Base-by-base conservation (phyloP, 2,888 invertebrate genomes). In the Tenthredo notha region DNA sequence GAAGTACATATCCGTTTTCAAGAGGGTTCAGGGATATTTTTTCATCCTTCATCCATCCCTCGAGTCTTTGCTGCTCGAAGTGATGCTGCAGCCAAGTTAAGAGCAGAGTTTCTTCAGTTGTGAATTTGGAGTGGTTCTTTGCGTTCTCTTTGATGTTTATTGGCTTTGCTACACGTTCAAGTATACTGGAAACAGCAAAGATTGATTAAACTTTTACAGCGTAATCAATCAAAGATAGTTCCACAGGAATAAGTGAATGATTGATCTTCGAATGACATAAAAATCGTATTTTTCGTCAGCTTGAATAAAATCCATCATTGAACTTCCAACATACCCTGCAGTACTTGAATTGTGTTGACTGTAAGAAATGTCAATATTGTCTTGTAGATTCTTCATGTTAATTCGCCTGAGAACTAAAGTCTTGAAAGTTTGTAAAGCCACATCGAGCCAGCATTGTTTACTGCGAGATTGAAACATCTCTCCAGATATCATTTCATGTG, bases 351-450 rank as follows among this genome's bases (percentile, higher is more conserved):
- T 21, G 0, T 15, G 2, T 78, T 15, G 54, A 58, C n/a, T 61
- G 18, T 10, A 21, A 25, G 29, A 21, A 77, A 50, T 29, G 75
- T 29, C n/a, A 6, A 40, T 29, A 29, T 29, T 50, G 9, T 21
- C 12, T 61, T 9, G 61, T 12, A 84, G 21, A 18, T 47, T 80
- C 6, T 77, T 75, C 0, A 70, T 50, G 5, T 80, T 85, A 15
- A 90, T 72, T 33, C 94, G 93, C 18, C 94, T 94, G 89, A 95
- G 92, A 7, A 95, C 92, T 72, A 95, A 94, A 33, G 94, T 94
- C 92, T 95, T 96, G 88, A 95, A 96, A 70, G 94, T 95, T 92
- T 96, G 96, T 84, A 96, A 90, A 88, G 96, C 93, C 54, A 96
- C 92, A 89, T 96, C 96, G 25, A 96, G 88, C 96, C 96, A 96